These are phyloP conservation scores for Orycteropus afer DNA, from an alignment of 2,113 vertebrate genomes.

Conservation along the genomic window DNA sequence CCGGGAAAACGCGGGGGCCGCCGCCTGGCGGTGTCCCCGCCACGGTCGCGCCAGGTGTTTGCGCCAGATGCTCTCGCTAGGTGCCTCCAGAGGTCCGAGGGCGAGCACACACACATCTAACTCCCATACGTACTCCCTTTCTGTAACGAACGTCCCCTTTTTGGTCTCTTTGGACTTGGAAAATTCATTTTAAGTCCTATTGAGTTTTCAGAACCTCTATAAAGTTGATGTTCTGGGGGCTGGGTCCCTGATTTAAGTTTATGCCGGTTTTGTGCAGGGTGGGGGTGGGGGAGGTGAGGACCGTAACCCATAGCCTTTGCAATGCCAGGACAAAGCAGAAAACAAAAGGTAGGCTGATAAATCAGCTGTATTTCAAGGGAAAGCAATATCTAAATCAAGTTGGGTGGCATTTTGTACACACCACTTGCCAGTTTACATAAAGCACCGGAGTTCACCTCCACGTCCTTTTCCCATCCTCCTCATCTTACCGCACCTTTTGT, in stretches of 20 bases:
- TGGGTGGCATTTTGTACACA: not conserved
- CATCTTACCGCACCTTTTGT: not conserved
- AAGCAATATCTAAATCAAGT: not conserved
- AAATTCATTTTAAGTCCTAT: constrained; percentile 9
- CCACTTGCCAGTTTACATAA: not conserved
- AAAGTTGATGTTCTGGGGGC: not conserved
- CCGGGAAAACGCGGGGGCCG: not conserved
- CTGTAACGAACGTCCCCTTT: not conserved
- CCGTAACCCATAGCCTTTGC: not conserved
- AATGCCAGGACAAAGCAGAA: not conserved
- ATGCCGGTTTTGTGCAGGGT: not conserved
- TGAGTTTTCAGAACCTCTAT: not conserved
- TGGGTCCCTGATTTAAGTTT: not conserved
- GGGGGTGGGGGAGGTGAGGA: not conserved
- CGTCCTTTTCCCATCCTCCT: not conserved
- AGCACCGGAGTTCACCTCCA: not conserved
- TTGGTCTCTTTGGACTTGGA: not conserved
- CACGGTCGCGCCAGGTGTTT: not conserved
- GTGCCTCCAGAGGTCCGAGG: not conserved
- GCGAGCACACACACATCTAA: not conserved
- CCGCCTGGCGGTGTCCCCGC: not conserved
- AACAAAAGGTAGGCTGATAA: not conserved
- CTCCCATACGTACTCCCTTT: not conserved
- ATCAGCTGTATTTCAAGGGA: not conserved
- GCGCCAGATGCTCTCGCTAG: not conserved